Evolutionary conservation across 2,888 invertebrate species (phyloP).

Genomic region (Hoplodrina ambigua): DNA sequence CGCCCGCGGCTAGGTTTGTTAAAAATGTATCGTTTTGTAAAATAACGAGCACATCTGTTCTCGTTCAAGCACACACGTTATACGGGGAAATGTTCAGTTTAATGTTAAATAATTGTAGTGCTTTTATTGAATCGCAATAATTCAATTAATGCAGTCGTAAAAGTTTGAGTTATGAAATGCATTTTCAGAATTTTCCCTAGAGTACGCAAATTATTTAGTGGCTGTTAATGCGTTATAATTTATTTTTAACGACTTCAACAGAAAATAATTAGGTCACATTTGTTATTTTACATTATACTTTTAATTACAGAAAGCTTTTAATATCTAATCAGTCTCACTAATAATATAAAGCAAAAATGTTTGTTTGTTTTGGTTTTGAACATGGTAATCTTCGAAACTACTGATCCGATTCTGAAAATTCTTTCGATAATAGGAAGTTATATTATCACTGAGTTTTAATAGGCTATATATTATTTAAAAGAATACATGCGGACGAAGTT

Average conservation of each 20-base stretch:
- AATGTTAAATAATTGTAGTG: slow-evolving; percentile 70
- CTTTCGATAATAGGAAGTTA: too few species aligned
- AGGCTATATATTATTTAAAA: too few species aligned
- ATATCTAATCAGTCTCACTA: not conserved
- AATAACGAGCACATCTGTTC: slow-evolving; percentile 72
- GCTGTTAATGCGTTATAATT: slow-evolving; percentile 13
- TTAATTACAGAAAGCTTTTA: not conserved
- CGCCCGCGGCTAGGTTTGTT: slow-evolving; percentile 66
- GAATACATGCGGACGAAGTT: too few species aligned
- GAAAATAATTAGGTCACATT: slow-evolving; percentile 22
- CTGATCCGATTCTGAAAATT: too few species aligned
- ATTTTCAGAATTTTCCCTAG: slow-evolving; percentile 44
- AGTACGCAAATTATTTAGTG: slow-evolving; percentile 18
- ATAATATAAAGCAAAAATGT: too few species aligned
- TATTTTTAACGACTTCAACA: slow-evolving; percentile 23
- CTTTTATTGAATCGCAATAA: slow-evolving; percentile 72
- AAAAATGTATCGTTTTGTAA: slow-evolving; percentile 73
- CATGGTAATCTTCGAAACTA: too few species aligned
- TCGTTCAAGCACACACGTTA: slow-evolving; percentile 65
- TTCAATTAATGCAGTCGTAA: slow-evolving; percentile 67
- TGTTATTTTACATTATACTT: not conserved
- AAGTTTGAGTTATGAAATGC: slow-evolving; percentile 48
- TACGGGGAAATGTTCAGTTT: slow-evolving; percentile 67
- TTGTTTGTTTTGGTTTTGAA: too few species aligned
- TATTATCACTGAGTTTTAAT: too few species aligned